These are phyloP conservation scores for Pseudococcus jackbeardsleyi DNA, from an alignment of 2,888 invertebrate genomes.

Conservation along the genomic window DNA sequence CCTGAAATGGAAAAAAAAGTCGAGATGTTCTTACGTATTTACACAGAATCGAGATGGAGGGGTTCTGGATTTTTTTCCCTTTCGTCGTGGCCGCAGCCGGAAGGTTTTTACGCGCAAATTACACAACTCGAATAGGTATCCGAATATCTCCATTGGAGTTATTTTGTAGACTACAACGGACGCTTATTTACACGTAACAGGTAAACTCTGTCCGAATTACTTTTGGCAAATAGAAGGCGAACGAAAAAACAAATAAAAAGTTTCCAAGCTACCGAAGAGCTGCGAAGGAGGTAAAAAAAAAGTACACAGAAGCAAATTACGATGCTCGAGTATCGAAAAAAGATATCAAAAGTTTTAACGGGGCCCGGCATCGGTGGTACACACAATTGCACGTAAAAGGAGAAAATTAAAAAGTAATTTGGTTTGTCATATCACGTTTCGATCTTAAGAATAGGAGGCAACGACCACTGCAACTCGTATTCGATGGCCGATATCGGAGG, in stretches of 20 bases:
- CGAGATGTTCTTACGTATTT: constrained; percentile 20
- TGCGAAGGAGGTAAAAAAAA: not conserved
- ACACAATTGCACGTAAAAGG: constrained; percentile 33
- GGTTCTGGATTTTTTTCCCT: not conserved
- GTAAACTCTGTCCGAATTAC: not conserved
- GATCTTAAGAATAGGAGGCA: constrained; percentile 23
- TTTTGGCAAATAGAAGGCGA: not conserved
- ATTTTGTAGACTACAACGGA: not conserved
- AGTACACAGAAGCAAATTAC: not conserved
- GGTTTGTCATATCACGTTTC: constrained; percentile 60
- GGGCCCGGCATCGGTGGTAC: not conserved
- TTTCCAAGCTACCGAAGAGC: not conserved
- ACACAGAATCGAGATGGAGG: not conserved
- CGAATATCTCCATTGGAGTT: constrained; percentile 19
- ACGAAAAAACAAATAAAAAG: constrained; percentile 7
- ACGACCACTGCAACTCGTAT: constrained; percentile 36
- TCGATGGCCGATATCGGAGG: not conserved
- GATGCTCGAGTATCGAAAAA: not conserved
- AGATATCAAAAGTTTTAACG: constrained; percentile 20
- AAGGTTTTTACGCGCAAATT: constrained; percentile 25
- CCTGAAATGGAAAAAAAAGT: not conserved
- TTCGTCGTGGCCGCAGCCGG: not conserved
- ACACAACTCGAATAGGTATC: not conserved
- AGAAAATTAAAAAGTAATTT: constrained; percentile 63
- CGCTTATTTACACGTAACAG: constrained; percentile 3